Base-by-base conservation (phyloP, 2,888 invertebrate genomes). In the Dasysyrphus albostriatus region DNA sequence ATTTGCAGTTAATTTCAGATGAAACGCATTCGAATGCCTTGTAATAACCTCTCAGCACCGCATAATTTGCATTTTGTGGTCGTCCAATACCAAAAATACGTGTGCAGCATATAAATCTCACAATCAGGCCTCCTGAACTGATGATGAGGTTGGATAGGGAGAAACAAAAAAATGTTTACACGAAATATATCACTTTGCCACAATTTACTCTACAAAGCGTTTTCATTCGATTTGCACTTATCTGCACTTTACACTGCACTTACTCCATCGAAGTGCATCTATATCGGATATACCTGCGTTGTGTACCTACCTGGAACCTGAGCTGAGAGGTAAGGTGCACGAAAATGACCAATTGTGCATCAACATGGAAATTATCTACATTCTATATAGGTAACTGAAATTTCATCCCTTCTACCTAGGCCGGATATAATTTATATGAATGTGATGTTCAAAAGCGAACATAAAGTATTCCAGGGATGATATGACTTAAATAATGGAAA, bases 241-340 rank as follows among this genome's bases (percentile, higher is more conserved):
- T 92, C 92, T 91, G 91, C 90, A 91, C 90, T 92, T 92, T 92
- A 91, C 92, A 91, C 91, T 90, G 90, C 91, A 91, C 91, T 92
- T 92, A 90, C 91, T 91, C 90, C 91, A 75, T 75, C 37, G 75
- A 78, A 79, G 67, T 87, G 83, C 78, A 83, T 87, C 82, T 87
- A 79, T 78, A 79, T 78, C 73, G 24, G 24, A 19, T 39, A 39
- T 14, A 37, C n/a, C 9, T 16, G 37, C 3, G 24, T 24, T 24
- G 24, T 3, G 24, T 42, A 14, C 39, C 24, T 16, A 16, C 5
- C 8, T 37, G 16, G 12, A 12, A 61, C 42, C 42, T 42, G 61
- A 24, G 19, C 42, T 42, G 61, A 24, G 19, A 39, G 37, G 51
- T 58, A 67, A 82, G 75, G 78, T 83, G 78, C 75, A 87, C 14